A percentile compares a stretch with the other conserved stretches of the same genome.
Conservation (phyloP, 92 coral and sea anemone species). For the Scolanthus callimorphus region DNA sequence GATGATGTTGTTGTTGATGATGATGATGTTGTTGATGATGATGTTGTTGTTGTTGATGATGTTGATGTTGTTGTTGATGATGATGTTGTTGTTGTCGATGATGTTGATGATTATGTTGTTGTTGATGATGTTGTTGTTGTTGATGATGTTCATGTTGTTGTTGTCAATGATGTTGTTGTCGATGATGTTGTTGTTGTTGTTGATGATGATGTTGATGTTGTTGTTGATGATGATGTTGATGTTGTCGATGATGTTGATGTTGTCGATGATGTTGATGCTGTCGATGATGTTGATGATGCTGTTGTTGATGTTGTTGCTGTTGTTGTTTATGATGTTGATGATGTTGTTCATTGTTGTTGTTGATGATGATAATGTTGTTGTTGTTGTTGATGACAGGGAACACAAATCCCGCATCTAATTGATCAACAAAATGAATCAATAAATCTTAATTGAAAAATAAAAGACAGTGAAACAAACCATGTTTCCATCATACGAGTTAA, state of each 20-base stretch:
- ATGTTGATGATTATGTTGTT: neutral
- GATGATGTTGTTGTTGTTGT: neutral
- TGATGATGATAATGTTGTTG: too few relatives aligned
- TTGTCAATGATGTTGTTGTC: neutral
- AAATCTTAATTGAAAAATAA: too few relatives aligned
- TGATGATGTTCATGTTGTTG: neutral
- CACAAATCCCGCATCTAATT: too few relatives aligned
- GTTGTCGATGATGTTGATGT: neutral
- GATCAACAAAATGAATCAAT: too few relatives aligned
- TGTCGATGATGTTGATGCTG: neutral
- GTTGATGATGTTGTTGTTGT: neutral
- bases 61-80: neutral
- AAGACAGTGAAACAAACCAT: too few relatives aligned
- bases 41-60: neutral
- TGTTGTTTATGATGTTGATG: neutral
- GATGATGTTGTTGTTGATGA: neutral
- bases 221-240: neutral
- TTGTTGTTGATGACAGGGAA: too few relatives aligned
- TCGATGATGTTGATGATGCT: neutral
- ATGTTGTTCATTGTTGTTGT: too few relatives aligned
- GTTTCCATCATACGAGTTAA: too few relatives aligned
- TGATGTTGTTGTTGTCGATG: neutral
- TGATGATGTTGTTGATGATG: neutral
- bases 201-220: neutral
- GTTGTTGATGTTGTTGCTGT: neutral